These are phyloP conservation scores for Chloroceryle aenea DNA, from an alignment of 2,113 vertebrate genomes.

Conservation along the genomic window DNA sequence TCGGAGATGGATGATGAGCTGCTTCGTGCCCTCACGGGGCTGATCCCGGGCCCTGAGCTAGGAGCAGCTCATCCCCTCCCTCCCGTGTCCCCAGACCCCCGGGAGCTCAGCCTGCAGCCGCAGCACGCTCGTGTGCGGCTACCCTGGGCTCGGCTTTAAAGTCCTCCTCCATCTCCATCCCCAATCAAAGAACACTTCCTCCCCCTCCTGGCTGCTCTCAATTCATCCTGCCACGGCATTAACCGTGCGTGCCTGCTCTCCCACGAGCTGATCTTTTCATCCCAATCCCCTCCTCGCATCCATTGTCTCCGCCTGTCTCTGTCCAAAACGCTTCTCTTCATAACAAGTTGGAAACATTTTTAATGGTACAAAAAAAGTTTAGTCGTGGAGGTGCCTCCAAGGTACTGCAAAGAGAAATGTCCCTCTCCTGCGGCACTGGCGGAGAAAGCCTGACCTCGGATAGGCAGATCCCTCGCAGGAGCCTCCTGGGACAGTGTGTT, in stretches of 20 bases:
- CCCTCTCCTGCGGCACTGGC: neutral
- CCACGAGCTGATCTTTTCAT: neutral
- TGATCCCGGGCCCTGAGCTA: fast-evolving
- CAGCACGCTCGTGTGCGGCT: neutral
- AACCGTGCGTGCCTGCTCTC: neutral
- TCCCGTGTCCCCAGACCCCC: neutral
- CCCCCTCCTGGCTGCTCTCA: conserved; percentile 63
- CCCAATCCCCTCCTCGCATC: fast-evolving
- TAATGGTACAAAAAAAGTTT: neutral
- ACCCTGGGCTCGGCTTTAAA: neutral
- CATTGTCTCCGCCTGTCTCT: fast-evolving
- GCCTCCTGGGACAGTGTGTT: neutral
- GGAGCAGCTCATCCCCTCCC: neutral
- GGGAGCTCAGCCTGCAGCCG: neutral
- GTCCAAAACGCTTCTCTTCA: neutral
- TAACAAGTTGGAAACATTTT: neutral
- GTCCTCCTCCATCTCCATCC: neutral
- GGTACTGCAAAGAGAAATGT: fast-evolving
- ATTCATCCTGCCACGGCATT: neutral
- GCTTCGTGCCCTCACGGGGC: neutral
- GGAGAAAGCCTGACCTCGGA: neutral
- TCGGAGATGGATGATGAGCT: fast-evolving
- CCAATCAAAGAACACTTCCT: conserved; percentile 40
- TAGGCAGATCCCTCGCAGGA: fast-evolving
- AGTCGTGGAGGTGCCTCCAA: fast-evolving